Percentiles rank a stretch among this genome's conserved stretches.
phyloP scores from a whole-genome alignment of 2,797 vertebrate species.

The Sebastes glaucus region DNA sequence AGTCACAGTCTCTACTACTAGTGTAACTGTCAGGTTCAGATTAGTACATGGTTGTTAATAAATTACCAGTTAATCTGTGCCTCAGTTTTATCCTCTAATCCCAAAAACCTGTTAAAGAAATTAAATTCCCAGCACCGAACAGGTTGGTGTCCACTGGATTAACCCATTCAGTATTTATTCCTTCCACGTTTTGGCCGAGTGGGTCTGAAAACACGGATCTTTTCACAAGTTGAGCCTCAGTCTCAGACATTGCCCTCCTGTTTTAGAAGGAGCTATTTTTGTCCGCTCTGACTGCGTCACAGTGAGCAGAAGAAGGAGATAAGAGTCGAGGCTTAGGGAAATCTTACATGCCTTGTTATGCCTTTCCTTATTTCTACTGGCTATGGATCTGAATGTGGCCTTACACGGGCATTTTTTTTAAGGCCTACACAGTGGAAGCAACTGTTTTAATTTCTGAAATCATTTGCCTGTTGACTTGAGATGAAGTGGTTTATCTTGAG shows the following conservation, averaged over 20 bases:
- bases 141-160: background rate
- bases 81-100: background rate
- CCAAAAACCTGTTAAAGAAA: slow-evolving; percentile 1
- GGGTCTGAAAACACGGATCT: slow-evolving; percentile 9
- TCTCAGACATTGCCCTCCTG: slow-evolving; percentile 46
- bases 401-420: background rate
- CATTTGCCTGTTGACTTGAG: background rate
- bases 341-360: slow-evolving; percentile 42
- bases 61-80: slow-evolving; percentile 5
- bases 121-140: slow-evolving; percentile 10
- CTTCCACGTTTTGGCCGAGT: background rate
- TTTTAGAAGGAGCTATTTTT: slow-evolving; percentile 74
- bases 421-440: background rate
- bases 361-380: slow-evolving; percentile 24
- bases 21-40: background rate
- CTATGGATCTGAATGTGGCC: background rate
- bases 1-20: background rate
- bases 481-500: background rate
- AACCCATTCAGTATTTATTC: slow-evolving; percentile 13
- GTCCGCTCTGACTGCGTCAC: slow-evolving; percentile 62
- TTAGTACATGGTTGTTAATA: background rate
- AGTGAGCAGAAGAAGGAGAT: slow-evolving; percentile 53
- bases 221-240: slow-evolving; percentile 45
- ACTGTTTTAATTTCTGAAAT: background rate
- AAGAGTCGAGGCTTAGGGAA: slow-evolving; percentile 63